These are phyloP conservation scores for Vulpes lagopus DNA, from an alignment of 2,113 vertebrate genomes.

Conservation along the genomic window DNA sequence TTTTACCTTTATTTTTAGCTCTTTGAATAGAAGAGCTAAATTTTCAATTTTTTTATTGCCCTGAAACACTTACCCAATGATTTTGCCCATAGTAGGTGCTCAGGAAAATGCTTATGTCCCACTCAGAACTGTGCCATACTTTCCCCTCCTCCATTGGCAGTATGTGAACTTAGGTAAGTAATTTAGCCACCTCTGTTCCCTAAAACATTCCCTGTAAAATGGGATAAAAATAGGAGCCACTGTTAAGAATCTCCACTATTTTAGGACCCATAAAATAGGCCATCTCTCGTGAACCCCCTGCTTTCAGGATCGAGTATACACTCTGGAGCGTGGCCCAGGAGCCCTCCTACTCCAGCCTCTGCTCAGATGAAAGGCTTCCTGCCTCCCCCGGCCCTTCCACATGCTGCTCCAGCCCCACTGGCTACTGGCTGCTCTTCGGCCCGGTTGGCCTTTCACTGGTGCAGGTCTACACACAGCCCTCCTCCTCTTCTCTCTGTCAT, in stretches of 20 bases:
- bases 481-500: not conserved
- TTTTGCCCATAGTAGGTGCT: not conserved
- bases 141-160: not conserved
- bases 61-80: not conserved
- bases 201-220: not conserved
- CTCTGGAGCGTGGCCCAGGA: not conserved
- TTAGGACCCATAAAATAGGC: not conserved
- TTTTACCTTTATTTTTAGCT: not conserved
- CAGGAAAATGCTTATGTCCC: not conserved
- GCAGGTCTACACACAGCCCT: not conserved
- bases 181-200: not conserved
- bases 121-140: not conserved
- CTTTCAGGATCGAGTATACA: not conserved
- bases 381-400: not conserved
- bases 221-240: not conserved
- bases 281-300: not conserved
- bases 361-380: rapidly evolving
- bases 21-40: not conserved
- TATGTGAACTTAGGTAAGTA: not conserved
- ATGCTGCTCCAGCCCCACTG: rapidly evolving
- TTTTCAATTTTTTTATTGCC: not conserved
- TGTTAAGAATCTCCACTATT: not conserved
- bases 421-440: not conserved
- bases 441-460: not conserved
- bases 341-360: not conserved